Percentiles rank a stretch among this genome's conserved stretches.
These are phyloP conservation scores for Neosalanx taihuensis DNA, from an alignment of 2,797 vertebrate genomes.

Conservation along the genomic window DNA sequence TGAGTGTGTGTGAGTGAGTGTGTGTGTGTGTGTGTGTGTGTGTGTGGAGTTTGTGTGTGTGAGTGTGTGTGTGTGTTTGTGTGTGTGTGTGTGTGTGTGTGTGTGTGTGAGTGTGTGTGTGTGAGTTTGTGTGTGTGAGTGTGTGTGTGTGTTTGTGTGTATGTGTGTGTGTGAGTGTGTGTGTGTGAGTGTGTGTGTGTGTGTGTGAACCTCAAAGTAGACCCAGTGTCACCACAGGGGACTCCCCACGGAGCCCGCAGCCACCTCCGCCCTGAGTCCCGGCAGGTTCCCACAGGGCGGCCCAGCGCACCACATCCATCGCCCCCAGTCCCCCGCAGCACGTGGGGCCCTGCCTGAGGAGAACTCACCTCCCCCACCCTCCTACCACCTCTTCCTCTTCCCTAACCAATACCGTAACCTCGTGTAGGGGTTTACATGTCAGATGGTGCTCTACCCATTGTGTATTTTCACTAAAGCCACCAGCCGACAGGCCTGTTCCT, in stretches of 20 bases:
- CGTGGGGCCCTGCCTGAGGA: not conserved
- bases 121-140: too few species aligned
- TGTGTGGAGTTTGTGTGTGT: too few species aligned
- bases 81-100: slow-evolving; percentile 12
- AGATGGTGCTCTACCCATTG: too few species aligned
- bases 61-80: too few species aligned
- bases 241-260: slow-evolving; percentile 18
- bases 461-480: too few species aligned
- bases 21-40: slow-evolving; percentile 15
- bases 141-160: too few species aligned
- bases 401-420: not conserved
- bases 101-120: not conserved
- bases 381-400: not conserved
- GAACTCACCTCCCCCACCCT: too few species aligned
- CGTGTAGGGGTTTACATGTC: too few species aligned
- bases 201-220: too few species aligned
- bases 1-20: not conserved
- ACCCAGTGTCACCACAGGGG: not conserved
- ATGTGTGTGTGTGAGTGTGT: too few species aligned
- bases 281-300: not conserved
- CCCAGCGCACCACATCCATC: not conserved
- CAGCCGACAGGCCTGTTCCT: too few species aligned
- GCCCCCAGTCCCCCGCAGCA: not conserved
- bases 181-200: too few species aligned
- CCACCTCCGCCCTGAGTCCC: not conserved